Conservation (phyloP, 2,113 vertebrate species). For the Lagopus muta region DNA sequence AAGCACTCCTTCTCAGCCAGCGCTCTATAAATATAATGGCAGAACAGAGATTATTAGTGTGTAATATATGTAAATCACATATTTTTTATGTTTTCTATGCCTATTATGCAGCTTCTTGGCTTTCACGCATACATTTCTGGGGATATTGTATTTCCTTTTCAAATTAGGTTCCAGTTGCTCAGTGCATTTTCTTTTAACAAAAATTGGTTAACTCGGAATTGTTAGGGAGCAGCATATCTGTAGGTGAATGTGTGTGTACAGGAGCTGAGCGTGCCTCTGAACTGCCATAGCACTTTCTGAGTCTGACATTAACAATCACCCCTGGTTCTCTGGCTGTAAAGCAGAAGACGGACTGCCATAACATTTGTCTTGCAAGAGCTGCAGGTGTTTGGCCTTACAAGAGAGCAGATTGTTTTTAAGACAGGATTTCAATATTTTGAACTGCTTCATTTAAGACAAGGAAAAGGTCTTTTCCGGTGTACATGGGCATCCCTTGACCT, state of each 20-base stretch:
- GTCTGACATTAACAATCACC: not conserved
- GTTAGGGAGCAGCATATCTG: slow-evolving; percentile 38
- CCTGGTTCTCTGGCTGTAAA: not conserved
- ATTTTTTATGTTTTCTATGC: slow-evolving; percentile 78
- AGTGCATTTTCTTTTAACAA: slow-evolving; percentile 68
- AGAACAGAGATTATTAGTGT: slow-evolving; percentile 78
- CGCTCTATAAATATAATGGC: slow-evolving; percentile 68
- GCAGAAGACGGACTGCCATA: not conserved
- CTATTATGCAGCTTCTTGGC: slow-evolving; percentile 68
- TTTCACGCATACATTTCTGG: slow-evolving; percentile 74
- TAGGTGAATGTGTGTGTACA: not conserved
- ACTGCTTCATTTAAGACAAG: slow-evolving; percentile 25
- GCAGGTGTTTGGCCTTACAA: not conserved
- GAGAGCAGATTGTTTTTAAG: slow-evolving; percentile 3
- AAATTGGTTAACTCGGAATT: slow-evolving; percentile 66
- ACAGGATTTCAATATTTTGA: slow-evolving; percentile 37
- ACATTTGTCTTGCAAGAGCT: not conserved
- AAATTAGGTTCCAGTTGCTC: slow-evolving; percentile 72
- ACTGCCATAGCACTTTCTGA: slow-evolving; percentile 14
- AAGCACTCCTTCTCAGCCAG: slow-evolving; percentile 32
- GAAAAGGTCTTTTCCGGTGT: slow-evolving; percentile 32
- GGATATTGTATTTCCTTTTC: slow-evolving; percentile 69
- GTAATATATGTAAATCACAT: slow-evolving; percentile 83
- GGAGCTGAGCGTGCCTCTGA: slow-evolving; percentile 23
- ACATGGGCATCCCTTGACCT: slow-evolving; percentile 27